phyloP scores from a whole-genome alignment of 2,113 vertebrate genomes.

The Pomatostomus ruficeps region DNA sequence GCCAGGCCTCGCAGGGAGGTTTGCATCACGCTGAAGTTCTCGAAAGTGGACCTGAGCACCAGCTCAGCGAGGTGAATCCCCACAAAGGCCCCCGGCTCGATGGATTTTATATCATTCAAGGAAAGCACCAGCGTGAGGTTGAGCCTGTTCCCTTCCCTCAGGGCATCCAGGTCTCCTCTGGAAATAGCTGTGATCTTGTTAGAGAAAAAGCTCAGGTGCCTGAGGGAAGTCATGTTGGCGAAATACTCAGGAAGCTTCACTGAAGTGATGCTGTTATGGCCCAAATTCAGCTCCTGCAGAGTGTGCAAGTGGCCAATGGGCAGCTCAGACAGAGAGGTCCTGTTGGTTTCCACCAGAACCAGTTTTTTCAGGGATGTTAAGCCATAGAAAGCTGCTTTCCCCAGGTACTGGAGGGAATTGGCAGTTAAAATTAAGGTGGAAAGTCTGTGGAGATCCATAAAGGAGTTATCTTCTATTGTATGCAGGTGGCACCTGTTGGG shows the following conservation, averaged over 20 bases:
- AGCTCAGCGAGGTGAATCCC: slow-evolving; percentile 60
- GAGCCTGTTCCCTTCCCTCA: slow-evolving; percentile 1
- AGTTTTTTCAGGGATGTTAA: slow-evolving; percentile 63
- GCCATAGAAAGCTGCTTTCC: slow-evolving; percentile 51
- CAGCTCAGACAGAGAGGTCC: slow-evolving; percentile 55
- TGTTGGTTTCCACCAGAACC: slow-evolving; percentile 62
- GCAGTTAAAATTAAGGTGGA: slow-evolving; percentile 74
- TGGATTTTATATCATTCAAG: slow-evolving; percentile 69
- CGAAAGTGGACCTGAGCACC: slow-evolving; percentile 68
- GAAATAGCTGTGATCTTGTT: slow-evolving; percentile 68
- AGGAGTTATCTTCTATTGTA: slow-evolving; percentile 68
- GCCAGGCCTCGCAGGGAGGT: slow-evolving; percentile 60
- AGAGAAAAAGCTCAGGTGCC: slow-evolving; percentile 54
- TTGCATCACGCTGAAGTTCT: slow-evolving; percentile 26
- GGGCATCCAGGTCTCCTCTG: slow-evolving; percentile 50
- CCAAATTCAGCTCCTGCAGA: slow-evolving; percentile 70
- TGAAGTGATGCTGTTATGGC: slow-evolving; percentile 67
- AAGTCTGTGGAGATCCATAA: slow-evolving; percentile 55
- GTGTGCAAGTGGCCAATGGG: slow-evolving; percentile 65
- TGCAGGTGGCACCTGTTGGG: slow-evolving; percentile 67
- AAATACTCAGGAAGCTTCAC: slow-evolving; percentile 70
- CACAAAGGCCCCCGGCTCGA: slow-evolving; percentile 65
- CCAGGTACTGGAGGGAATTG: slow-evolving; percentile 65
- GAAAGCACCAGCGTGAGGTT: slow-evolving; percentile 76
- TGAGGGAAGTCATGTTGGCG: slow-evolving; percentile 43